These are phyloP conservation scores for Philaethria dido DNA, from an alignment of 2,888 invertebrate species.

Conservation along the genomic window DNA sequence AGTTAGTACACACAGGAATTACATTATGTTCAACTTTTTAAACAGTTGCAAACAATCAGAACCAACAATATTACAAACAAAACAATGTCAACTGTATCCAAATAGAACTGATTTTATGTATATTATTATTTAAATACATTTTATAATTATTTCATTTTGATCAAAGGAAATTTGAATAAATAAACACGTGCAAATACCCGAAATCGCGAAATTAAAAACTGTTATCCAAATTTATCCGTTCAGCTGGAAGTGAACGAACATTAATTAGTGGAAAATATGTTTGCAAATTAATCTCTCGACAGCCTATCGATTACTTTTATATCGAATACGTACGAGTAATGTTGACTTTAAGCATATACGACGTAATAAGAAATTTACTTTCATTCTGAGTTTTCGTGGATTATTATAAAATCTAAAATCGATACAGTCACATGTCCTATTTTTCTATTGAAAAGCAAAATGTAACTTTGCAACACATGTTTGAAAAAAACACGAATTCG, in stretches of 20 bases:
- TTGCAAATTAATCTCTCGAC: slow-evolving; percentile 45
- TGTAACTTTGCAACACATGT: neutral
- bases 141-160: slow-evolving; percentile 8
- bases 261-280: slow-evolving; percentile 45
- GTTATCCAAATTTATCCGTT: slow-evolving; percentile 40
- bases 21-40: too few species aligned
- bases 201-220: slow-evolving; percentile 39
- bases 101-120: neutral
- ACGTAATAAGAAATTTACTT: neutral
- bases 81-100: neutral
- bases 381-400: neutral
- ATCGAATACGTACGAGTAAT: slow-evolving; percentile 21
- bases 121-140: neutral
- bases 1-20: neutral
- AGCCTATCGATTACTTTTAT: slow-evolving; percentile 34
- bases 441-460: neutral
- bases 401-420: neutral
- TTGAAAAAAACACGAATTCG: neutral
- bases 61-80: neutral
- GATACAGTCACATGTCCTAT: neutral
- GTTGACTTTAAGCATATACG: slow-evolving; percentile 19
- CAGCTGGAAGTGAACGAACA: slow-evolving; percentile 41
- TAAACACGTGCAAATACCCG: slow-evolving; percentile 30
- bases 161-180: slow-evolving; percentile 30
- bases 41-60: too few species aligned